These are phyloP conservation scores for Alcedo atthis DNA, from an alignment of 2,797 vertebrate species.

Conservation along the genomic window DNA sequence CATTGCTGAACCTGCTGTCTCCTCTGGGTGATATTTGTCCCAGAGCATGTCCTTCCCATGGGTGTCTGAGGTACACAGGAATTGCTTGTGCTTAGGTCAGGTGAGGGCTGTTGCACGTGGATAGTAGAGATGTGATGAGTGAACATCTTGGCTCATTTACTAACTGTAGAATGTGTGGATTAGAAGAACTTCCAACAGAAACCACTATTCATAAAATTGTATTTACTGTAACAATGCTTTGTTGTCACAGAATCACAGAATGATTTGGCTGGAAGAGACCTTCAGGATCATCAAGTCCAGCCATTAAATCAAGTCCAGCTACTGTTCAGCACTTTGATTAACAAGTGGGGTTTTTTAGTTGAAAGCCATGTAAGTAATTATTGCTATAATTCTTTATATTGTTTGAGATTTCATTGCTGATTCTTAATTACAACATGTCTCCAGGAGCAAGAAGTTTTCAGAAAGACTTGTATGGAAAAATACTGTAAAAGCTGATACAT, in stretches of 20 bases:
- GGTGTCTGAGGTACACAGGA: background rate
- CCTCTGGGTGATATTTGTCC: background rate
- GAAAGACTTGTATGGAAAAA: background rate
- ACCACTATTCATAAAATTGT: background rate
- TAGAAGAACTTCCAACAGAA: background rate
- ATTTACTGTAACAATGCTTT: conserved; percentile 3
- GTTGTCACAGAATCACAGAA: no score
- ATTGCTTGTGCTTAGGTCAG: background rate
- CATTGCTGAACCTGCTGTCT: background rate
- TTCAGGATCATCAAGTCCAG: no score
- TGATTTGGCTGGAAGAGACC: no score
- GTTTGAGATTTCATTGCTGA: conserved; percentile 14
- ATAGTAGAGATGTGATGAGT: background rate
- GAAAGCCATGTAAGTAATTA: conserved; percentile 37
- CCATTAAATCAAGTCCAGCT: no score
- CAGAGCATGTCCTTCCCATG: background rate
- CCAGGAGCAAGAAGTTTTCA: background rate
- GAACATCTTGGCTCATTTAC: background rate
- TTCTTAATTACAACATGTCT: conserved; percentile 3
- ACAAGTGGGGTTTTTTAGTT: conserved; percentile 6
- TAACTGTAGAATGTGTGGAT: background rate
- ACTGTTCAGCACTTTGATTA: conserved; percentile 20
- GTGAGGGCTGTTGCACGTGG: background rate
- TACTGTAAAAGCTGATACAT: background rate
- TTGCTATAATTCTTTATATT: conserved; percentile 40